Base-by-base conservation (phyloP, 2,113 vertebrate species). In the Microtus ochrogaster region DNA sequence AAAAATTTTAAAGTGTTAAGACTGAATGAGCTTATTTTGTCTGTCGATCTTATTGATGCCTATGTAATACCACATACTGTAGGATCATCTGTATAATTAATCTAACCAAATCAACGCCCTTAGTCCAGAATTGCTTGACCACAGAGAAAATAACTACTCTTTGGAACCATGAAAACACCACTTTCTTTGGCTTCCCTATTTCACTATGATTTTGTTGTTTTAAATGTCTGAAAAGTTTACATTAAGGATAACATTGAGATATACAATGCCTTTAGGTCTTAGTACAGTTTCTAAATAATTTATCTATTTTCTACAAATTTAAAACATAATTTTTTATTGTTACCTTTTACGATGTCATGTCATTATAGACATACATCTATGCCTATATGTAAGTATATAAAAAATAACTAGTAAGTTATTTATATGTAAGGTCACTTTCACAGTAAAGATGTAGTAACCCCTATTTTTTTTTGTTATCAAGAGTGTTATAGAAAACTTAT, bases 221-320 rank as follows among this genome's bases (percentile, higher is more conserved):
- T 74, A 84, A 85, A 63, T 36, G 6, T 39, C 8, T 68, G 19
- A 66, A 91, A 96, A 72, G 26, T 44, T 65, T 65, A 85, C 10
- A 86, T 24, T 58, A 91, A 85, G 44, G 5, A 52, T 93, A 22
- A 3, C 44, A 1, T 58, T 91, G 70, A 88, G 44, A 19, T 92
- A 36, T 89, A 81, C 78, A 91, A 91, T 44, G 26, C 17, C 61
- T 89, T 89, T 91, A 91, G 49, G 77, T 93, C 2, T 13, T 90
- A 66, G 83, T 14, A 41, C 24, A 47, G 12, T 89, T 94, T 58
- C 28, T 55, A 72, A 84, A 49, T 81, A 83, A n/a, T 47, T 85
- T 21, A 66, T 55, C 30, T 58, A 2, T 79, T 93, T 91, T 82
- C 44, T 72, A 58, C 49, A 77, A 30, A 89, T 61, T 17, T 41